Base-by-base conservation (phyloP, 2,113 vertebrate genomes). In the Neolamprologus sp. region DNA sequence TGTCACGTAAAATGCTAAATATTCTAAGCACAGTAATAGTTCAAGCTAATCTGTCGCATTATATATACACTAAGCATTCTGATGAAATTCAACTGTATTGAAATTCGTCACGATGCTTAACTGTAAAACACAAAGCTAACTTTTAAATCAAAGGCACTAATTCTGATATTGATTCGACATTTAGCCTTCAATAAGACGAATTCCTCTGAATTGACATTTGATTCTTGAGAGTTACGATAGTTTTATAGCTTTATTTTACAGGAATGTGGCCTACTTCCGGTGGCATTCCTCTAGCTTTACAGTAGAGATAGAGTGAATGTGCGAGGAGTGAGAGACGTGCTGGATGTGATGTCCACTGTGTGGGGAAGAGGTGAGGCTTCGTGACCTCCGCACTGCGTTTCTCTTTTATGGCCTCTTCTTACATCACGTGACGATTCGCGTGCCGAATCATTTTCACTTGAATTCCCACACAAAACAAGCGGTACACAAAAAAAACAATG, bases 311-410 rank as follows among this genome's bases (percentile, higher is more conserved):
- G 78, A 6, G 11, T 5, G 60, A 16, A 23, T 40, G 80, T 11
- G 71, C 8, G 5, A 3, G 6, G 17, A 84, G 82, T 86, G 92
- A 49, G 92, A 40, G 90, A 96, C 96, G 96, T 96, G 96, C 95
- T 60, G 87, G 23, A 94, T 92, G 92, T 92, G 92, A 87, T 80
- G 95, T 95, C 40, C 83, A 33, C 80, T 7, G 21, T 13, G 19
- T 51, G 53, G 79, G 81, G 40, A 6, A 0, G 68, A 26, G 6
- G 40, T 28, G 14, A 75, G 23, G 42, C 23, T 47, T 47, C 9
- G 4, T 11, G 40, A 75, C 40, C 26, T 75, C 23, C 23, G 0
- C 40, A 11, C 71, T 28, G 42, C 9, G 42, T 75, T 11, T 28
- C 40, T 6, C 3, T 45, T 53, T 45, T 16, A 17, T 57, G 49